Evolutionary conservation across 2,797 vertebrate genomes (phyloP).

Genomic region (Chiloscyllium punctatum): DNA sequence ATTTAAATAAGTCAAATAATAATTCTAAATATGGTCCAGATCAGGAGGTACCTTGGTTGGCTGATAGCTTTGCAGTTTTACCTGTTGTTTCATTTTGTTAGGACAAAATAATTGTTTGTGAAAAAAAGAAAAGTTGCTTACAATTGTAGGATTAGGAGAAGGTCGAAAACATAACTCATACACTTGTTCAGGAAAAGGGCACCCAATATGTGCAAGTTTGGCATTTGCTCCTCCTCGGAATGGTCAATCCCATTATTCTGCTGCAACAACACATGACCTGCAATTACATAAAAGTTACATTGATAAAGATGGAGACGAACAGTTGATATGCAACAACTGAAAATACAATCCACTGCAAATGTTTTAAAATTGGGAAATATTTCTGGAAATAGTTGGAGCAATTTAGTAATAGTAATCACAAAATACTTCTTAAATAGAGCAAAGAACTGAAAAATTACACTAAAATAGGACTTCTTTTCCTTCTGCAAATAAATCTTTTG

Average conservation of each 20-base stretch:
- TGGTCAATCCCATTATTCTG: slow-evolving; percentile 41
- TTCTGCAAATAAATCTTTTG: neutral
- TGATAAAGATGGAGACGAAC: neutral
- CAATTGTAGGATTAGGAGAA: slow-evolving; percentile 62
- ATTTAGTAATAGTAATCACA: neutral
- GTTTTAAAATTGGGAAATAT: neutral
- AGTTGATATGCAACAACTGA: neutral
- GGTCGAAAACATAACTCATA: slow-evolving; percentile 58
- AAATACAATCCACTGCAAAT: neutral
- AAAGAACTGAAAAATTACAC: no score
- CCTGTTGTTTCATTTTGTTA: neutral
- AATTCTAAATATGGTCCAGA: neutral
- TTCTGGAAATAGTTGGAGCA: neutral
- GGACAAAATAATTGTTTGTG: neutral
- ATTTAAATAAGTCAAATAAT: neutral
- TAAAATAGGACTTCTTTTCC: neutral
- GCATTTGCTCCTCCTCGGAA: slow-evolving; percentile 47
- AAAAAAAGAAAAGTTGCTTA: slow-evolving; percentile 50
- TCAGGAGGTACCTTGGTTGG: neutral
- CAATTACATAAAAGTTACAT: slow-evolving; percentile 23
- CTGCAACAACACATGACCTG: slow-evolving; percentile 55
- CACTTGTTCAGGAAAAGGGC: slow-evolving; percentile 56
- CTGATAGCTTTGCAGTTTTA: neutral
- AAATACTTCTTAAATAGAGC: neutral
- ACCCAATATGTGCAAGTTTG: slow-evolving; percentile 59